Evolutionary conservation across 2,888 invertebrate species (phyloP), one percentile per base, ranked within the genome.

Genomic region (Limnephilus lunatus): DNA sequence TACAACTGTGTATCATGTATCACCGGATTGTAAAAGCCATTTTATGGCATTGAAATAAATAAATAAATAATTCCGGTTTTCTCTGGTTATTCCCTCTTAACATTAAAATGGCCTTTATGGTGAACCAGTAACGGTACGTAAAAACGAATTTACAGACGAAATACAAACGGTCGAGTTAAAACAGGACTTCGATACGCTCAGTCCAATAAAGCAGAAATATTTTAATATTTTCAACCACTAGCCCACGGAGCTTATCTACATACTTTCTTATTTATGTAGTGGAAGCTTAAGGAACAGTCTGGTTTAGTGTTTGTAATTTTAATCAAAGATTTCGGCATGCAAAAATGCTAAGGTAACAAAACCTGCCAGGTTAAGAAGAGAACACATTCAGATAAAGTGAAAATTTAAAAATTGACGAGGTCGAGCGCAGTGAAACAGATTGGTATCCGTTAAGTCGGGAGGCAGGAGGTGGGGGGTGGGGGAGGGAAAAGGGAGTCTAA

Each of bases 321-420:
- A 68, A 68, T 68, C 53, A 68, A 68, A 68, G 53, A 68, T 68
- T 68, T 68, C 19, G 53, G 53, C 25, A 68, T 68, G 53, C 53
- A 68, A 68, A 68, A 68, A 68, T 68, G 53, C 31, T 31, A 32
- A 15, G 83, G 83, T 83, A 83, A 83, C 32, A 83, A 83, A 31
- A 83, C 83, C 83, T 83, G 83, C 32, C 85, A 85, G 85, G 85
- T 87, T 87, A 87, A 87, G 87, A 30, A 87, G 85, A 87, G 85
- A 87, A 87, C 53, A 91, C 81, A 90, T 91, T 90, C 86, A 81
- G 90, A 91, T 91, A 90, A 91, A 92, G 92, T 91, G 92, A 91
- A 91, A 91, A 88, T 85, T 92, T 92, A 92, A 92, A 92, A 91
- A 92, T 92, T 92, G 91, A 92, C 87, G 87, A 44, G 32, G 31